These are phyloP conservation scores for Carposina sasakii DNA, from an alignment of 1,140 invertebrate species.

Conservation along the genomic window DNA sequence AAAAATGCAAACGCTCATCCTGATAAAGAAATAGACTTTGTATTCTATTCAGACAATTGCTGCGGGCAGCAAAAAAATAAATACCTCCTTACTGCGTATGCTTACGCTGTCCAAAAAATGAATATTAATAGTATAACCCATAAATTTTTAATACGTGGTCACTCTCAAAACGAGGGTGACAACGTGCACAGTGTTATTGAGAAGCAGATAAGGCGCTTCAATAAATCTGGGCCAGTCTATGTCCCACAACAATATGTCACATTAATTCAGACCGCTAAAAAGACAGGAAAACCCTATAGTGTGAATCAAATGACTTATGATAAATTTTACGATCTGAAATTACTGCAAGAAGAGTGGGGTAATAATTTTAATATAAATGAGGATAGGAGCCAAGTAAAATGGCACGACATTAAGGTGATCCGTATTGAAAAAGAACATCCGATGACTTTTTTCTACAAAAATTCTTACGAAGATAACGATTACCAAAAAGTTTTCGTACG, in stretches of 20 bases:
- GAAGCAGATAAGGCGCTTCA: neutral
- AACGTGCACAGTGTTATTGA: conserved; percentile 4
- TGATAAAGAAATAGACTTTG: conserved; percentile 22
- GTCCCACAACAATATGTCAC: conserved; percentile 1
- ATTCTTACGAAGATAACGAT: neutral
- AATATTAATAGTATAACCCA: conserved; percentile 3
- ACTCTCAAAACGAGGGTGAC: conserved; percentile 8
- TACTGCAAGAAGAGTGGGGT: conserved; percentile 21
- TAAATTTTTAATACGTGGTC: conserved; percentile 5
- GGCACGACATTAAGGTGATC: conserved; percentile 21
- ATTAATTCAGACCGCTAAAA: conserved; percentile 13
- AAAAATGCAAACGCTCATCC: conserved; percentile 6
- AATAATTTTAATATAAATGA: conserved; percentile 20
- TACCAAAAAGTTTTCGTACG: neutral
- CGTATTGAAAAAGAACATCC: conserved; percentile 21
- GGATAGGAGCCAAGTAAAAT: conserved; percentile 20
- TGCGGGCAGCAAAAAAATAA: conserved; percentile 15
- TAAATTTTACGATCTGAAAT: conserved; percentile 19
- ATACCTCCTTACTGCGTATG: conserved; percentile 3
- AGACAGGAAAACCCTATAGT: conserved; percentile 15
- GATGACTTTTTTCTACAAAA: conserved; percentile 11
- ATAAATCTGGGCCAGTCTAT: neutral
- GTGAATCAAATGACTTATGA: conserved; percentile 12
- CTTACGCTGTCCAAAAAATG: neutral
- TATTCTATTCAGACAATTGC: conserved; percentile 10